Evolutionary conservation across 2,113 vertebrate species (phyloP).

Genomic region (Salvelinus alpinus): DNA sequence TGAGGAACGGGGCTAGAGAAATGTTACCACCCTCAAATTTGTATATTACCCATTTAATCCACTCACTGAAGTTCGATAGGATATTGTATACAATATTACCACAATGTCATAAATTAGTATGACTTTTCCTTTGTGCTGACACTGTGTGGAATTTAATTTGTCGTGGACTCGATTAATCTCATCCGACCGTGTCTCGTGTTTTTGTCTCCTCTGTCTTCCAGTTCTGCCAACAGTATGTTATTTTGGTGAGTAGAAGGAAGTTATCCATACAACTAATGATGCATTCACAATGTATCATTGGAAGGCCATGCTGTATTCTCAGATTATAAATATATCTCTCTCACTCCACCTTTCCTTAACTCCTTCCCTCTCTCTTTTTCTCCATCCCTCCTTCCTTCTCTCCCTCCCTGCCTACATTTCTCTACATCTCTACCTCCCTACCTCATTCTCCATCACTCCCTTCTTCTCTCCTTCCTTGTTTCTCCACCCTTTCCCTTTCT

Average conservation of each 20-base stretch:
- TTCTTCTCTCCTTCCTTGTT: background rate
- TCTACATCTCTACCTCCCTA: background rate
- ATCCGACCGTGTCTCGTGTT: constrained; percentile 8
- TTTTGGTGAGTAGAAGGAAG: constrained; percentile 53
- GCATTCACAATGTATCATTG: background rate
- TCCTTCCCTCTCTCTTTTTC: background rate
- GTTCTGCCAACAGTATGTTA: constrained; percentile 55
- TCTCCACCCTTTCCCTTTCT: constrained; percentile 54
- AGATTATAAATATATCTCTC: background rate
- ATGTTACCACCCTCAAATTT: too few relatives aligned
- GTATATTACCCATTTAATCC: too few relatives aligned
- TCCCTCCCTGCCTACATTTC: constrained; percentile 7
- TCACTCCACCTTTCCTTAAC: background rate
- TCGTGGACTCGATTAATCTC: too few relatives aligned
- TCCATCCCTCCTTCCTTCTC: background rate
- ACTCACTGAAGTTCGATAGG: too few relatives aligned
- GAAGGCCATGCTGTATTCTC: background rate
- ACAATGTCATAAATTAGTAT: too few relatives aligned
- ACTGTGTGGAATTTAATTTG: too few relatives aligned
- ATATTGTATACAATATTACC: too few relatives aligned
- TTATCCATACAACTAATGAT: background rate
- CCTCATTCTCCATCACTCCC: background rate
- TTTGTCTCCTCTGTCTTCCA: constrained; percentile 39
- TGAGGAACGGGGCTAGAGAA: too few relatives aligned
- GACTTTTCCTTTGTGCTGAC: too few relatives aligned